Evolutionary conservation across 2,797 vertebrate species (phyloP), one percentile per base, ranked within the genome.

Genomic region (Loriculus beryllinus): DNA sequence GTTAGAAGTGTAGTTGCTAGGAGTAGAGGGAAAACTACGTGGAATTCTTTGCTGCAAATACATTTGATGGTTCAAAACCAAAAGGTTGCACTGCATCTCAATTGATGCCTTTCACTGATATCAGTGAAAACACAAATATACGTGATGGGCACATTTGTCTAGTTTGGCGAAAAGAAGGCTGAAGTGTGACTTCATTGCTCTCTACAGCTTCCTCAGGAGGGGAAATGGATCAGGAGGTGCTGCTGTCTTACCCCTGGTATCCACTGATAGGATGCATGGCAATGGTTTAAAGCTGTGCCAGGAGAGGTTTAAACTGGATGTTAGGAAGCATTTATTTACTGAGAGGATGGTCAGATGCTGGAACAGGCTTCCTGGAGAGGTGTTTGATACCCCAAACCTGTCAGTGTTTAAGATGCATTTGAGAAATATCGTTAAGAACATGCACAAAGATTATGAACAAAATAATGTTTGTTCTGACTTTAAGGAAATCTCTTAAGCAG

Each of bases 231-330:
- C 25, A 18, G 8, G 48, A 83, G 11, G 5, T 68, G 48, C 37
- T 63, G 80, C 18, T 4, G 19, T 56, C 37, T 69, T 22, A 33
- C 74, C 18, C 29, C 37, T 68, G 29, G 16, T 2, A 20, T 62
- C 48, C 33, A 47, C 62, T 15, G 43, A 28, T 6, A 23, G 43
- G 15, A 42, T 1, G 0, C 0, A 0, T 17, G 29, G 56, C 39
- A 67, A 35, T 67, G 37, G 9, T 72, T 62, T 37, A 23, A 39
- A 49, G 29, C 47, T 64, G 43, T 3, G 0, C 5, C 20, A 49
- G 17, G 12, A 7, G 5, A 86, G 31, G 25, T 45, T 42, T 33
- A 35, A 11, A 17, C 21, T 28, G 33, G 49, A 20, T 39, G 6
- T 52, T 7, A 76, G 29, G 21, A 81, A 86, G 9, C 25, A n/a